Percentiles rank a stretch among this genome's conserved stretches.
These are phyloP conservation scores for Gopherus flavomarginatus DNA, from an alignment of 2,113 vertebrate species.

Conservation along the genomic window DNA sequence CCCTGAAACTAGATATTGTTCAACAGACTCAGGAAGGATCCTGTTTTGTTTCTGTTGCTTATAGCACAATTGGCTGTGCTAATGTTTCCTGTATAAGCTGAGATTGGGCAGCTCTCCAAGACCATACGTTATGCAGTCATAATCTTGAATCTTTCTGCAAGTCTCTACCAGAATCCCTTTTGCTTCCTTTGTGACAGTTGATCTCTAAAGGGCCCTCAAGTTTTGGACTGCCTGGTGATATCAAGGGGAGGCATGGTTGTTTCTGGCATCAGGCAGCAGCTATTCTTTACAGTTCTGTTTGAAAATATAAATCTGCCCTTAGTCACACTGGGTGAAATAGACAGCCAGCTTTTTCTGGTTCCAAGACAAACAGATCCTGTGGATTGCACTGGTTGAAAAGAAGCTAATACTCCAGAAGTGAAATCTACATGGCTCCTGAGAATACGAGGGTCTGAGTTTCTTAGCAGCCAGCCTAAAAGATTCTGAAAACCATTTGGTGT, in stretches of 20 bases:
- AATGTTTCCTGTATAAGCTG: not conserved
- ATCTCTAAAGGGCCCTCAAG: not conserved
- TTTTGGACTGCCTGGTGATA: conserved; percentile 7
- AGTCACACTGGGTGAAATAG: conserved; percentile 35
- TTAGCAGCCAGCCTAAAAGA: not conserved
- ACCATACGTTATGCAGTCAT: not conserved
- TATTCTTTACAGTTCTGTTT: conserved; percentile 31
- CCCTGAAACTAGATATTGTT: not conserved
- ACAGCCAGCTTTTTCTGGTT: conserved; percentile 59
- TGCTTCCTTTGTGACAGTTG: not conserved
- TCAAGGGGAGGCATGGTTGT: not conserved
- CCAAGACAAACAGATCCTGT: conserved; percentile 58
- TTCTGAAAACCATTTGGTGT: not conserved
- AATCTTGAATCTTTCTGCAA: not conserved
- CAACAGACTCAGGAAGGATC: not conserved
- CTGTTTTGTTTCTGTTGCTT: not conserved
- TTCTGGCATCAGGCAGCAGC: conserved; percentile 28
- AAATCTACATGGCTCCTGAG: conserved; percentile 29
- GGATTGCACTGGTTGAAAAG: conserved; percentile 33
- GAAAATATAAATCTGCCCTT: conserved; percentile 58
- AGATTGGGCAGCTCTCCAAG: conserved; percentile 26
- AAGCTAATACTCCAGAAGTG: conserved; percentile 36
- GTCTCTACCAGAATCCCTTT: not conserved
- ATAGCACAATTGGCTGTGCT: not conserved
- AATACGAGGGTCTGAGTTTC: not conserved